Percentiles rank a stretch among this genome's conserved stretches.
These are phyloP conservation scores for Monopterus albus DNA, from an alignment of 2,113 vertebrate genomes.

Conservation along the genomic window DNA sequence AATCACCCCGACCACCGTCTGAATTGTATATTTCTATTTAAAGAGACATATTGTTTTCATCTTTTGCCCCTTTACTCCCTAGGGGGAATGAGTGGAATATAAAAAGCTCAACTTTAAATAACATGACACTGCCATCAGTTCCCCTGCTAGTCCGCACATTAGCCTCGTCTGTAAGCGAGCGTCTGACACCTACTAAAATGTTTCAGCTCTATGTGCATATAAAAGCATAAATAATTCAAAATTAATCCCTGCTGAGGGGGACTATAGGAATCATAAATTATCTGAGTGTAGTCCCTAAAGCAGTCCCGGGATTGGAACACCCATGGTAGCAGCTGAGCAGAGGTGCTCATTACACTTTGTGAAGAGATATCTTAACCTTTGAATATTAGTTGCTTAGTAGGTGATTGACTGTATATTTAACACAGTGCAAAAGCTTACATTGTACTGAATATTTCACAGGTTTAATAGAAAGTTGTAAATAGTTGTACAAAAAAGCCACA, in stretches of 20 bases:
- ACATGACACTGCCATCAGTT: constrained; percentile 96
- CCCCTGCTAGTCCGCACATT: constrained; percentile 91
- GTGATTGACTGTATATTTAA: constrained; percentile 46
- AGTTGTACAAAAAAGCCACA: not conserved
- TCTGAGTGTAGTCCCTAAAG: constrained; percentile 91
- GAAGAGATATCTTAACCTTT: constrained; percentile 94
- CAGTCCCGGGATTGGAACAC: constrained; percentile 88
- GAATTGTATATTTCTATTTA: constrained; percentile 75
- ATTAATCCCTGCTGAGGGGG: constrained; percentile 97
- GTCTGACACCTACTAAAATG: constrained; percentile 98
- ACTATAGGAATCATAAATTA: constrained; percentile 98
- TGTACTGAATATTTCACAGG: not conserved
- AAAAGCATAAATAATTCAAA: constrained; percentile 99
- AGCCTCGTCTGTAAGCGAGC: constrained; percentile 93
- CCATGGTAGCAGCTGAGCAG: constrained; percentile 94
- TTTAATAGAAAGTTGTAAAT: constrained; percentile 8
- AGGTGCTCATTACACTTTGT: constrained; percentile 94
- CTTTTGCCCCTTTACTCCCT: constrained; percentile 84
- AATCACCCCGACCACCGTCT: constrained; percentile 63
- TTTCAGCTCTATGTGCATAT: constrained; percentile 93
- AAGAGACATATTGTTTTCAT: constrained; percentile 82
- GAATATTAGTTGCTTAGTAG: constrained; percentile 83
- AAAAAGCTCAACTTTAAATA: constrained; percentile 97
- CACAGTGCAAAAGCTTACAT: constrained; percentile 7
- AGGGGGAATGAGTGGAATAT: constrained; percentile 89